A percentile compares a stretch with the other conserved stretches of the same genome.
Conservation (phyloP, 2,797 vertebrate species). For the Echeneis naucrates region DNA sequence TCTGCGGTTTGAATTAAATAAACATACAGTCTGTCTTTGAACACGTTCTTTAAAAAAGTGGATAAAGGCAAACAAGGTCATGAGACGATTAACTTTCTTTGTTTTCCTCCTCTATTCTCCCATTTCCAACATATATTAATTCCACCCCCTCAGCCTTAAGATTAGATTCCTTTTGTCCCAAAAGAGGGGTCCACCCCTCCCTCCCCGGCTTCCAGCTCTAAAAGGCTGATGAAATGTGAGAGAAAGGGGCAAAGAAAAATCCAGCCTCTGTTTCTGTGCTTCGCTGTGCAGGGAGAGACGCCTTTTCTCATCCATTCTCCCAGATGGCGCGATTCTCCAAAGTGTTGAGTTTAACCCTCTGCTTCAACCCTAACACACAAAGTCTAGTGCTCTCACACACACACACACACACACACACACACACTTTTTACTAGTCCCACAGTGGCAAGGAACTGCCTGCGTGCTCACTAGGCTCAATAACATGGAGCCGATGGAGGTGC, state of each 20-base stretch:
- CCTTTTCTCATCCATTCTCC: constrained; percentile 50
- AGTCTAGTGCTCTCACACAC: neutral
- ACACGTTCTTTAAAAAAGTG: constrained; percentile 36
- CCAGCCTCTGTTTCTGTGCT: constrained; percentile 37
- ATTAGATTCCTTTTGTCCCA: constrained; percentile 68
- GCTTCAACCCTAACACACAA: constrained; percentile 45
- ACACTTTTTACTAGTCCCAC: constrained; percentile 37
- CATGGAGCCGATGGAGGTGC: constrained; percentile 54
- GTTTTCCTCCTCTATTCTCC: constrained; percentile 48
- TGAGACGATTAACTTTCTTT: constrained; percentile 68
- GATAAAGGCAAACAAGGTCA: constrained; percentile 74
- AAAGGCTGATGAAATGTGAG: constrained; percentile 74
- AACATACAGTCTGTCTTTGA: constrained; percentile 22
- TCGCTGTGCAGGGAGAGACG: constrained; percentile 49
- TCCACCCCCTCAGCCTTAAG: constrained; percentile 70
- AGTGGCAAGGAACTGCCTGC: constrained; percentile 41
- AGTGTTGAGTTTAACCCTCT: constrained; percentile 62
- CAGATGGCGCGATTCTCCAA: constrained; percentile 46
- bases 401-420: constrained; percentile 21
- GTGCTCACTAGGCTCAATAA: constrained; percentile 45
- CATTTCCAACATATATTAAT: constrained; percentile 71
- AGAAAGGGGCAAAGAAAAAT: constrained; percentile 62
- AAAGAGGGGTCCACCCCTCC: constrained; percentile 38
- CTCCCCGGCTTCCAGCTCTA: constrained; percentile 12
- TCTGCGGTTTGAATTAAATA: constrained; percentile 13